Percentiles rank a stretch among this genome's conserved stretches.
These are phyloP conservation scores for Protophormia terraenovae DNA, from an alignment of 2,888 invertebrate species.

Conservation along the genomic window DNA sequence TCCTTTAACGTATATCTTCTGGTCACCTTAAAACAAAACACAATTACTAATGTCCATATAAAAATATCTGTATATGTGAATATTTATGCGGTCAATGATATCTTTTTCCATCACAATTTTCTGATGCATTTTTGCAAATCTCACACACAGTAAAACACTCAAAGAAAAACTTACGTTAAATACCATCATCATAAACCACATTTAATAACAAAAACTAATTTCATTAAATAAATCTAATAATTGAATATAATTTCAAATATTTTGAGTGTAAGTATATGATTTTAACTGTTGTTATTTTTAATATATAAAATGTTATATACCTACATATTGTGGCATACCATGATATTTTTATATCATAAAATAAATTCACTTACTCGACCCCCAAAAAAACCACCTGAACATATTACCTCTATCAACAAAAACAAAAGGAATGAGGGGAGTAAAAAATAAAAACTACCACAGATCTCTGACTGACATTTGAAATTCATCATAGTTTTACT, in stretches of 20 bases:
- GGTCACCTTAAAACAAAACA: not conserved
- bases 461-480: slow-evolving; percentile 47
- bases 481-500: slow-evolving; percentile 56
- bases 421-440: not conserved
- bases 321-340: slow-evolving; percentile 30
- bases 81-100: slow-evolving; percentile 19
- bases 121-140: not conserved
- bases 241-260: not conserved
- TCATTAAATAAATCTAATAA: not conserved
- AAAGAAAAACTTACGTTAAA: not conserved
- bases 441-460: not conserved
- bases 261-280: not conserved
- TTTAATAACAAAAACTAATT: not conserved
- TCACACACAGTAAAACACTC: not conserved
- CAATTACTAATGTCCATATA: not conserved
- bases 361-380: slow-evolving; percentile 24
- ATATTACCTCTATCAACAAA: not conserved
- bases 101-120: not conserved
- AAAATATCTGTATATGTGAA: not conserved
- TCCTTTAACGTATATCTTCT: too few species aligned
- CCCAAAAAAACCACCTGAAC: slow-evolving; percentile 2
- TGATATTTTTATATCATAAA: slow-evolving; percentile 35
- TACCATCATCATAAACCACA: not conserved
- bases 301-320: not conserved
- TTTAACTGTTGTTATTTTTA: slow-evolving; percentile 30